Evolutionary conservation across 2,113 vertebrate genomes (phyloP).

Genomic region (Panurus biarmicus): DNA sequence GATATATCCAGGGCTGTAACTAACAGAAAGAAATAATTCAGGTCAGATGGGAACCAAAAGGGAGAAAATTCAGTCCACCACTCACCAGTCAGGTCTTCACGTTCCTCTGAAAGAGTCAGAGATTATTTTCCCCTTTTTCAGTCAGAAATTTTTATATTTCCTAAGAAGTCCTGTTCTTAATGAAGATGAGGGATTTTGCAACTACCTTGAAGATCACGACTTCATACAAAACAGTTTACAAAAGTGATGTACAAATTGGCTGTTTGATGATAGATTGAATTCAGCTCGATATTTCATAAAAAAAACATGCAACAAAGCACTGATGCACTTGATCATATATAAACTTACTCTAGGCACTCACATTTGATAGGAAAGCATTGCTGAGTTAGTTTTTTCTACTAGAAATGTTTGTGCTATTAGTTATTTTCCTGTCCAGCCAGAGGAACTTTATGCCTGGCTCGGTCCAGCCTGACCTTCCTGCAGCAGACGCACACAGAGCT

Average conservation of each 20-base stretch:
- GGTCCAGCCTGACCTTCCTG: background rate
- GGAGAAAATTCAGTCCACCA: background rate
- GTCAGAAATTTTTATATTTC: background rate
- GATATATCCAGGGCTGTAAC: background rate
- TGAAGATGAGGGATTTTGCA: background rate
- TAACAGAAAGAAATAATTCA: background rate
- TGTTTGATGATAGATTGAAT: background rate
- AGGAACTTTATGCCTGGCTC: background rate
- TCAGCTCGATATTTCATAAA: background rate
- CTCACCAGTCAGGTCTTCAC: background rate
- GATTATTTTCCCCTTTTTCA: background rate
- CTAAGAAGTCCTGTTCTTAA: background rate
- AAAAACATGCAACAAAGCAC: background rate
- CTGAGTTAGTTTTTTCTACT: background rate
- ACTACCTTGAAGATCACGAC: background rate
- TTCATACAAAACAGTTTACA: background rate
- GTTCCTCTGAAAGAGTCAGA: background rate
- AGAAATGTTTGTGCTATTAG: background rate
- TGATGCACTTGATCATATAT: background rate
- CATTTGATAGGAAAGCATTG: fast-evolving
- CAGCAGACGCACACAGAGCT: background rate
- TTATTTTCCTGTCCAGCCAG: background rate
- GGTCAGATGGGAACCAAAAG: background rate
- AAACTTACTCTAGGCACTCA: background rate
- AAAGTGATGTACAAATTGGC: background rate